Conservation (phyloP, 1,140 invertebrate genomes). For the Andricus grossulariae region DNA sequence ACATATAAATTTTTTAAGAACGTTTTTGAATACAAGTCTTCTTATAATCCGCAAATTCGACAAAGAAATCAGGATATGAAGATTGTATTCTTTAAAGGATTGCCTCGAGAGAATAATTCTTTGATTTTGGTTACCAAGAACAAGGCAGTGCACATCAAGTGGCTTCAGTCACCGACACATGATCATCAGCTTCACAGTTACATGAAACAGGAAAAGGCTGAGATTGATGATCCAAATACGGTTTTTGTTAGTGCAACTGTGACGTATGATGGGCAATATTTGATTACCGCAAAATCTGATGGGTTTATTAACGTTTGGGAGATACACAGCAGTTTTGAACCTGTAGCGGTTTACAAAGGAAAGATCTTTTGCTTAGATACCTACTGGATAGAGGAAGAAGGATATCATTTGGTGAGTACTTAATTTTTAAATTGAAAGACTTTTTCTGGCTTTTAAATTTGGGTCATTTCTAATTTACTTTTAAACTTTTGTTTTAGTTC, state of each 20-base stretch:
- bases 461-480: not conserved
- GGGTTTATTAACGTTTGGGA: slow-evolving; percentile 66
- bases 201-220: slow-evolving; percentile 51
- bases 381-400: slow-evolving; percentile 63
- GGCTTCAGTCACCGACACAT: slow-evolving; percentile 42
- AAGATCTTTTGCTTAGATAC: slow-evolving; percentile 68
- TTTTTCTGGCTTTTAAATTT: slow-evolving; percentile 23
- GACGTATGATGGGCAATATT: slow-evolving; percentile 69
- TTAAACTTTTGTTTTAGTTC: slow-evolving; percentile 53
- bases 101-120: slow-evolving; percentile 13
- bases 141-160: slow-evolving; percentile 62
- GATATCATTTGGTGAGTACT: slow-evolving; percentile 62
- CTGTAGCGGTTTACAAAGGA: slow-evolving; percentile 63
- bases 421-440: not conserved
- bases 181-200: slow-evolving; percentile 61
- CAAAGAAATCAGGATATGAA: slow-evolving; percentile 10
- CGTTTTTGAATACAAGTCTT: slow-evolving; percentile 34
- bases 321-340: slow-evolving; percentile 51
- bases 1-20: slow-evolving; percentile 3
- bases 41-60: slow-evolving; percentile 25
- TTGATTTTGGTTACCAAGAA: slow-evolving; percentile 46
- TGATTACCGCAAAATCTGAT: slow-evolving; percentile 66
- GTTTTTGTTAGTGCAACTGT: slow-evolving; percentile 63
- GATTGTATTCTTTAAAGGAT: slow-evolving; percentile 10
- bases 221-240: slow-evolving; percentile 49